These are phyloP conservation scores for Plodia interpunctella DNA, from an alignment of 1,140 invertebrate genomes.

Conservation along the genomic window DNA sequence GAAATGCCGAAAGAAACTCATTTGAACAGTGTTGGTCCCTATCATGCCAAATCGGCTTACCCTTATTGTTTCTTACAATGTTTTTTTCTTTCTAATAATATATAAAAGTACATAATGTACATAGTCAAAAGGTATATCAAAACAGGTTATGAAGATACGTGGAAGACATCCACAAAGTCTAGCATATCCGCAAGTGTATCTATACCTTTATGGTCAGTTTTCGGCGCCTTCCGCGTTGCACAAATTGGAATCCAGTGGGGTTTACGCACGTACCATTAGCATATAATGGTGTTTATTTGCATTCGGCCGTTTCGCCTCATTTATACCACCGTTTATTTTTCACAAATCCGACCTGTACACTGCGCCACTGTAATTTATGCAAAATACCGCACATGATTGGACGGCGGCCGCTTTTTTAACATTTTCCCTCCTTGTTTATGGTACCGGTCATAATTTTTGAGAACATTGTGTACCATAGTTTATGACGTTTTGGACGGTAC, in stretches of 20 bases:
- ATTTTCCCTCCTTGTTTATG: slow-evolving; percentile 30
- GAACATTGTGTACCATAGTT: neutral
- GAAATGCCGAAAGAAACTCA: no score
- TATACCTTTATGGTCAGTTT: neutral
- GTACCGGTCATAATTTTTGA: slow-evolving; percentile 25
- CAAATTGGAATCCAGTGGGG: slow-evolving; percentile 39
- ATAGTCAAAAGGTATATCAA: no score
- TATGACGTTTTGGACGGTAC: neutral
- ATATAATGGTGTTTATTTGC: slow-evolving; percentile 69
- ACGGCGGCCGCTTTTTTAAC: slow-evolving; percentile 36
- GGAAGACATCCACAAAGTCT: no score
- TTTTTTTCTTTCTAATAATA: no score
- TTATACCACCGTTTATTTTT: slow-evolving; percentile 60
- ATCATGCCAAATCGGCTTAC: no score
- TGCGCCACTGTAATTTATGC: slow-evolving; percentile 57
- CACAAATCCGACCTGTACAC: slow-evolving; percentile 45
- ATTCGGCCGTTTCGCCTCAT: slow-evolving; percentile 50
- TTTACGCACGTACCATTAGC: slow-evolving; percentile 62
- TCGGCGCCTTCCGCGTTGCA: slow-evolving; percentile 15
- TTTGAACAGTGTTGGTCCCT: no score
- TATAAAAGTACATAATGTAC: no score
- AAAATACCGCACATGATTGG: slow-evolving; percentile 56
- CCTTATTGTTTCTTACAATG: no score
- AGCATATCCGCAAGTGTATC: neutral
- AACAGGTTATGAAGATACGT: no score